Base-by-base conservation (phyloP, 2,797 vertebrate species). In the Argya squamiceps region DNA sequence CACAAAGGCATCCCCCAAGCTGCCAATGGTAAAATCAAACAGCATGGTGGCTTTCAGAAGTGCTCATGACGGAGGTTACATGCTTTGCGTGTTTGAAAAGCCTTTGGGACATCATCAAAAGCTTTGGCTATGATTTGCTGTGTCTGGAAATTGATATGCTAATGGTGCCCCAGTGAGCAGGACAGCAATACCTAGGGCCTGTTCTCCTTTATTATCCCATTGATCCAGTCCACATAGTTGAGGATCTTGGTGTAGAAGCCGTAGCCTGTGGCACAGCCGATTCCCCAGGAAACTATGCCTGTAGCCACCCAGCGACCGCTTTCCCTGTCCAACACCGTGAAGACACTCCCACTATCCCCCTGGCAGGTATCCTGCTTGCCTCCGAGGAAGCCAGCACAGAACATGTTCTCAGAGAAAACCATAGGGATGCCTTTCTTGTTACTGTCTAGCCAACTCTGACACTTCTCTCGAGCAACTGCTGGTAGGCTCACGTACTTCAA, bases 261-360 rank as follows among this genome's bases (percentile, higher is more conserved):
- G 5, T 98, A 98, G 12, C 98, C 98, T 6, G 41, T 46, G 4
- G 93, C 96, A 63, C 98, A 98, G n/a, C 93, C 97, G 0, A 98
- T 94, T 70, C 98, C 98, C 98, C 98, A 98, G 4, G 98, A 98
- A 46, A 98, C 98, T 0, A 98, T 97, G n/a, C 98, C 98, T 0
- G 97, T 97, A 34, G 96, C 98, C 47, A 98, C 94, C 98, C 98
- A 98, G 76, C 9, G 96, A 46, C 88, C 94, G 0, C 78, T 97
- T 5, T 24, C 20, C 16, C 5, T 10, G 41, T 98, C 97, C 37
- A 87, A 86, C 41, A 97, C 95, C 0, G 96, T 96, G 70, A 97
- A 97, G 62, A 97, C 82, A 0, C 98, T 97, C 30, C 98, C 98
- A 1, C 98, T 98, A 18, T 98, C 98, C 7, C 98, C 98, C 83